Percentiles rank a stretch among this genome's conserved stretches.
These are phyloP conservation scores for Hestina assimilis DNA, from an alignment of 1,140 invertebrate species.

Conservation along the genomic window DNA sequence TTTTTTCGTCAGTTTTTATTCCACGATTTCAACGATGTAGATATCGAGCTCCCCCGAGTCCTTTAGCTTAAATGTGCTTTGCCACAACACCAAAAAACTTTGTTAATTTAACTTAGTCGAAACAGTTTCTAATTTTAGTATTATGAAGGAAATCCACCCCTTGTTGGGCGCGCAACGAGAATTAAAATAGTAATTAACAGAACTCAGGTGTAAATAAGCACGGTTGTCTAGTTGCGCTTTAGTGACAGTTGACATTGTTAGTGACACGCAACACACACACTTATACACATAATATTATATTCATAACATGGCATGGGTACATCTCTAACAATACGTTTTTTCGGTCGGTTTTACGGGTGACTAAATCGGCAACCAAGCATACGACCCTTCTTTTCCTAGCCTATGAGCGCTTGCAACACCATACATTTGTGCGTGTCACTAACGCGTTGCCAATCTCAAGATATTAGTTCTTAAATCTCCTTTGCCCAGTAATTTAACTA, in stretches of 20 bases:
- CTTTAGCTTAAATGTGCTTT: conserved; percentile 23
- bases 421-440: no score
- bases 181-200: conserved; percentile 33
- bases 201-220: conserved; percentile 26
- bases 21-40: not conserved
- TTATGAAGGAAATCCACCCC: conserved; percentile 27
- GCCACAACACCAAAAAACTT: conserved; percentile 30
- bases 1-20: not conserved
- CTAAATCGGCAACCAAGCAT: no score
- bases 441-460: no score
- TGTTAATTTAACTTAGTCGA: conserved; percentile 29
- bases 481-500: no score
- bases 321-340: no score
- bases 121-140: conserved; percentile 31
- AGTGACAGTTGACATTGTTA: not conserved
- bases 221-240: conserved; percentile 6
- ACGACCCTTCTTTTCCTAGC: no score
- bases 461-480: no score
- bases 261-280: no score
- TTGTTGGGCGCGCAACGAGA: conserved; percentile 20
- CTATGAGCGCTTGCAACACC: no score
- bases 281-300: no score
- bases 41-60: conserved; percentile 17
- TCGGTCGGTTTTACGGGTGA: no score
- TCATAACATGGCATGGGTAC: no score